Conservation (phyloP, 2,888 invertebrate species). For the Dolichomitus sp. region DNA sequence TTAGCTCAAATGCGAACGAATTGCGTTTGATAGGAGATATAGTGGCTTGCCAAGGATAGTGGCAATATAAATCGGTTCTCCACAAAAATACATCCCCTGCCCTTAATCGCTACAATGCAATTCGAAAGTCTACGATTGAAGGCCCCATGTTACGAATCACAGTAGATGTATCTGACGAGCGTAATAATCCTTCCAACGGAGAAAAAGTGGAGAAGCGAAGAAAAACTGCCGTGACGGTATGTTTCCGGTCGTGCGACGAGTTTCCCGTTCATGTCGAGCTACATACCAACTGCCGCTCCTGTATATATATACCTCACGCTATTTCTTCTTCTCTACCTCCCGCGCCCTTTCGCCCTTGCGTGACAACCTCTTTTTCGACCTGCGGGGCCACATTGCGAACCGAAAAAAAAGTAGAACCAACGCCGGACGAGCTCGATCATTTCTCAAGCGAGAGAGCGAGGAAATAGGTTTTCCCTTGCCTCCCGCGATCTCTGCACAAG, state of each 20-base stretch:
- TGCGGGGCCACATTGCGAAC: constrained; percentile 4
- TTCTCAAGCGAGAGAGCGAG: constrained; percentile 60
- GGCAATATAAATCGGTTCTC: too few species aligned
- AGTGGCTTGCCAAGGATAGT: background rate
- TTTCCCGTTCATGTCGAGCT: constrained; percentile 24
- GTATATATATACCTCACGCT: constrained; percentile 22
- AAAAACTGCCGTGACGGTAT: constrained; percentile 34
- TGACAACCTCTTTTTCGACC: constrained; percentile 53
- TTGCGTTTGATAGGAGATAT: background rate
- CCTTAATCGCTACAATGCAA: background rate
- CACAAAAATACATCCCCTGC: too few species aligned
- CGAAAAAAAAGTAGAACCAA: constrained; percentile 36
- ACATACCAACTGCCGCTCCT: constrained; percentile 11
- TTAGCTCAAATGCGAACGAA: background rate
- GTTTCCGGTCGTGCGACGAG: constrained; percentile 16
- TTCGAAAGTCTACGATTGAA: background rate
- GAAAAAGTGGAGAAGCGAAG: constrained; percentile 20
- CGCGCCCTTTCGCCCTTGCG: constrained; percentile 32
- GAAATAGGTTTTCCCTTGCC: constrained; percentile 57
- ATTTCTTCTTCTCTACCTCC: background rate
- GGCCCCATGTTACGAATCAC: constrained; percentile 3
- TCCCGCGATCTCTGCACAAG: constrained; percentile 1
- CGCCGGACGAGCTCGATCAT: constrained; percentile 55
- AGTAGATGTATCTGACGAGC: constrained; percentile 26
- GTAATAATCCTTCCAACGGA: constrained; percentile 20